Percentiles rank a stretch among this genome's conserved stretches.
These are phyloP conservation scores for Pelvicachromis taeniatus DNA, from an alignment of 2,113 vertebrate genomes.

Conservation along the genomic window DNA sequence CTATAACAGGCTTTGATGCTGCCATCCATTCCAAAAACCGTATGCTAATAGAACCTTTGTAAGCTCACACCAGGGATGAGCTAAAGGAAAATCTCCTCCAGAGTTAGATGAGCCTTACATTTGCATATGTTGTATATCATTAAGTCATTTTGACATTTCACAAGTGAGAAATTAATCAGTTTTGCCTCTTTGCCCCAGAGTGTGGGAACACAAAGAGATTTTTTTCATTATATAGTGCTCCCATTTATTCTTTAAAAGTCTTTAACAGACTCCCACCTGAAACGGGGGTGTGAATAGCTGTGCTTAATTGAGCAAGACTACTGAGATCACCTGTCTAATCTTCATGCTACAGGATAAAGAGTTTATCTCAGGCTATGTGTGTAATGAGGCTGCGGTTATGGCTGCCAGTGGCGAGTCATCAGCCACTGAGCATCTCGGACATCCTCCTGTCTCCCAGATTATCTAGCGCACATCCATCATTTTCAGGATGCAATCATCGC, in stretches of 20 bases:
- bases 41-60: conserved; percentile 56
- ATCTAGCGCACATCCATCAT: conserved; percentile 69
- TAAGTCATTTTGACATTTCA: conserved; percentile 29
- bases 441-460: conserved; percentile 52
- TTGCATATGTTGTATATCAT: conserved; percentile 23
- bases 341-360: conserved; percentile 53
- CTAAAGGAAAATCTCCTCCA: not conserved
- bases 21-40: conserved; percentile 14
- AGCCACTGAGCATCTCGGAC: conserved; percentile 47
- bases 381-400: conserved; percentile 69
- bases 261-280: conserved; percentile 5
- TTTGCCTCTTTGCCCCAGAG: not conserved
- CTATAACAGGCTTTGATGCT: conserved; percentile 24
- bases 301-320: conserved; percentile 64
- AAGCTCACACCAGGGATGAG: conserved; percentile 8
- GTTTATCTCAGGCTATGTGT: conserved; percentile 47
- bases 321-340: conserved; percentile 40
- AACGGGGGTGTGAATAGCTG: conserved; percentile 18
- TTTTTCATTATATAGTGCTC: not conserved
- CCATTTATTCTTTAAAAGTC: not conserved
- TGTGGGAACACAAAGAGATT: not conserved
- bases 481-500: conserved; percentile 69
- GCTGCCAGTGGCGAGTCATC: conserved; percentile 42
- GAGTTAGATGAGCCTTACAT: not conserved
- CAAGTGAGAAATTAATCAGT: not conserved